Conservation (phyloP, 2,797 vertebrate genomes). For the Micromesistius poutassou region DNA sequence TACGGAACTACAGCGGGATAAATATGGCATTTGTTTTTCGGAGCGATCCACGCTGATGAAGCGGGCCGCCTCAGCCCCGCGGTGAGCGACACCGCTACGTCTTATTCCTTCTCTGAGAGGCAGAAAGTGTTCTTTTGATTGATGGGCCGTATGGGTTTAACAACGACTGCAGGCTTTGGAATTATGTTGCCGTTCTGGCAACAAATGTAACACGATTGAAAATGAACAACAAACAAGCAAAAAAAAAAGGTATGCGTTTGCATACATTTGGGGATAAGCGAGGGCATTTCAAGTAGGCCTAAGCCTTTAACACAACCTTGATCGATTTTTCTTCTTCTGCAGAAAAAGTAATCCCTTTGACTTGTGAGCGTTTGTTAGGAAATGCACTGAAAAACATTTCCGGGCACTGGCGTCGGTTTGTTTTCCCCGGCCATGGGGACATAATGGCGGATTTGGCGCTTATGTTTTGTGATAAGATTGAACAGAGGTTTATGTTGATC, state of each 20-base stretch:
- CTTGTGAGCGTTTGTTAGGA: not conserved
- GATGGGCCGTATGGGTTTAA: not conserved
- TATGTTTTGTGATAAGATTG: conserved; percentile 6
- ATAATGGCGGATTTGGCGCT: conserved; percentile 8
- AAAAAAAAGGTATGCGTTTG: too few species aligned
- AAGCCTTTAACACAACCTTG: not conserved
- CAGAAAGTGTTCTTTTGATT: not conserved
- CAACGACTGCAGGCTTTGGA: too few species aligned
- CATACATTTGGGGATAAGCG: too few species aligned
- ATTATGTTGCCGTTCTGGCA: not conserved
- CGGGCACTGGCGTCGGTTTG: not conserved
- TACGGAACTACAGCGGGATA: not conserved
- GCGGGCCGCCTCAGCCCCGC: conserved; percentile 51
- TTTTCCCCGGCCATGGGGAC: not conserved
- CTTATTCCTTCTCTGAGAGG: not conserved
- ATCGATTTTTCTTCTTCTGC: not conserved
- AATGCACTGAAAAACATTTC: not conserved
- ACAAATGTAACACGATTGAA: conserved; percentile 1
- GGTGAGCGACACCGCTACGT: conserved; percentile 46
- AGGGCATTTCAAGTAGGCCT: not conserved
- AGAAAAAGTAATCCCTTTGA: not conserved
- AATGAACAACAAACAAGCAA: not conserved
- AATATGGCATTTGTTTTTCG: not conserved
- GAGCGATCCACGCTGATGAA: not conserved
- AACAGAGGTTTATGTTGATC: conserved; percentile 5